These are phyloP conservation scores for Phrixothrix hirtus DNA, from an alignment of 2,888 invertebrate species.

Conservation along the genomic window DNA sequence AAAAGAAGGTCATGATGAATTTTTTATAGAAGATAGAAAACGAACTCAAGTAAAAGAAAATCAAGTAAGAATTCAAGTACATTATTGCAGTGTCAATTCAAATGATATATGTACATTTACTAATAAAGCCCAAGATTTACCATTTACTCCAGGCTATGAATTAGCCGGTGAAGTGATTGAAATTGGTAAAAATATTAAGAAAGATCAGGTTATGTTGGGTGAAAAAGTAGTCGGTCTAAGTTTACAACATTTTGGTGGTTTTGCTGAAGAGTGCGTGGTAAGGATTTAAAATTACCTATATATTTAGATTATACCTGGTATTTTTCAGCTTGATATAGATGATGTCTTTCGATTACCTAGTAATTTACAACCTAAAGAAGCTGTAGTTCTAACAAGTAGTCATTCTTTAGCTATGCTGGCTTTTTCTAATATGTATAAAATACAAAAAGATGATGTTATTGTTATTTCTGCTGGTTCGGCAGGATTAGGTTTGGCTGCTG, in stretches of 20 bases:
- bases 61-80: conserved; percentile 66
- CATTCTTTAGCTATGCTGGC: conserved; percentile 70
- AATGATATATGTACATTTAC: conserved; percentile 63
- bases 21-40: conserved; percentile 58
- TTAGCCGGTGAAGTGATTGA: conserved; percentile 64
- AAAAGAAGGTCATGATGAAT: conserved; percentile 56
- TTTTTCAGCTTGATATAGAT: conserved; percentile 50
- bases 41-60: conserved; percentile 55
- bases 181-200: conserved; percentile 58
- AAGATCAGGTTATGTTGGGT: conserved; percentile 57
- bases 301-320: conserved; percentile 4
- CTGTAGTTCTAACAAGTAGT: conserved; percentile 63
- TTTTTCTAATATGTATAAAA: conserved; percentile 59
- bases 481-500: conserved; percentile 66
- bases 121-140: conserved; percentile 57
- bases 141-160: conserved; percentile 69
- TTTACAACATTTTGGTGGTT: conserved; percentile 61
- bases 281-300: no score
- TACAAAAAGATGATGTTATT: conserved; percentile 61
- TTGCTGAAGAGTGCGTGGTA: conserved; percentile 65
- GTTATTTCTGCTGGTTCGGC: conserved; percentile 68
- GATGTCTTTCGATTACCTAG: conserved; percentile 64
- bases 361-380: conserved; percentile 59
- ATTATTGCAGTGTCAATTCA: conserved; percentile 68
- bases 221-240: conserved; percentile 65